Evolutionary conservation across 2,113 vertebrate genomes (phyloP).

Genomic region (Catharus fuscescens): DNA sequence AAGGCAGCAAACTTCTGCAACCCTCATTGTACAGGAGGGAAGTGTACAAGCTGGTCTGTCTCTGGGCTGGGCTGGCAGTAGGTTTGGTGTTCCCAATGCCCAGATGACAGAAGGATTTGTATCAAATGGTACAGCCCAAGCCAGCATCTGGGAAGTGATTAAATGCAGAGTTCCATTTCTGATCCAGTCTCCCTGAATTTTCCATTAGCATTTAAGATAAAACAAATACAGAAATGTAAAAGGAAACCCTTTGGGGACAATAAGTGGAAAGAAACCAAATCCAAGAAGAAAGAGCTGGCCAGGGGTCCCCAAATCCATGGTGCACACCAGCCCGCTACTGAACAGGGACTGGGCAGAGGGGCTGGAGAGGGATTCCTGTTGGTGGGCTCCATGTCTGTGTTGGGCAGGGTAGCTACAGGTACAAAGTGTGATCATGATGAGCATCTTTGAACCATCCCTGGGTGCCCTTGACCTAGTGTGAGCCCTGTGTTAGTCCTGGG

Average conservation of each 20-base stretch:
- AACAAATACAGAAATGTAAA: neutral
- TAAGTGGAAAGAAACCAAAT: neutral
- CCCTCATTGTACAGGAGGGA: neutral
- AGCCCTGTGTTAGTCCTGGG: neutral
- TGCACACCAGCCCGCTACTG: neutral
- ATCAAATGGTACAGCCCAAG: accelerated
- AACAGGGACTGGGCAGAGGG: accelerated
- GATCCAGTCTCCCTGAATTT: neutral
- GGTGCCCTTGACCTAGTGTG: neutral
- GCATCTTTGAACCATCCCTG: neutral
- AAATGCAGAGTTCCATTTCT: neutral
- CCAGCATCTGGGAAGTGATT: neutral
- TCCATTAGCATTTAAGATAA: neutral
- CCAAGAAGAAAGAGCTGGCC: neutral
- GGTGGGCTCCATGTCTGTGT: accelerated
- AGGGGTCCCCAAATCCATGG: accelerated
- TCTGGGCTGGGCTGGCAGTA: neutral
- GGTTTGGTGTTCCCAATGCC: neutral
- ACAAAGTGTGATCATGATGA: accelerated
- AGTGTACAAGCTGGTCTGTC: neutral
- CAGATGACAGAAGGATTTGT: neutral
- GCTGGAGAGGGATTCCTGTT: neutral
- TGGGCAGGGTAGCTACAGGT: neutral
- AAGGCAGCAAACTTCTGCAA: neutral
- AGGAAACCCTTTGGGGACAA: neutral